These are phyloP conservation scores for Hippasteria phrygiana DNA, from an alignment of 53 echinoderm and acorn worm species.

Conservation along the genomic window DNA sequence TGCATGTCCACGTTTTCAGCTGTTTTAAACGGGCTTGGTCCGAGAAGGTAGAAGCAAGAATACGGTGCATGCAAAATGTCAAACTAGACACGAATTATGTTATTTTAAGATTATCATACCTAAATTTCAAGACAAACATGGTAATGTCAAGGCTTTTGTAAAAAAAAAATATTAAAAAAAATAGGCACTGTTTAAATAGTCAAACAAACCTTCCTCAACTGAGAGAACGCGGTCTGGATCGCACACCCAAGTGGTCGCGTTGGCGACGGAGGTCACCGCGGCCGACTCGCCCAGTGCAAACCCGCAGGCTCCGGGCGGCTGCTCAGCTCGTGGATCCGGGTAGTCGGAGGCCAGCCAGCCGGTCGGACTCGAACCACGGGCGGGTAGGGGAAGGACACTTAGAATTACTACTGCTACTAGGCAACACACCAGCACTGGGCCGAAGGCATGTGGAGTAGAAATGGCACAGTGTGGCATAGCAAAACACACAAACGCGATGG, in stretches of 20 bases:
- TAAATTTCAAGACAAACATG: too few relatives aligned
- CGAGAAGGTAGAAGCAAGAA: too few relatives aligned
- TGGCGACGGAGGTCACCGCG: slow-evolving; percentile 24
- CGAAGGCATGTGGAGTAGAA: slow-evolving; percentile 52
- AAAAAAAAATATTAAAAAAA: too few relatives aligned
- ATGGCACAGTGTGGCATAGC: slow-evolving; percentile 72
- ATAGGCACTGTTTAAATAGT: too few relatives aligned
- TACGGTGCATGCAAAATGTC: too few relatives aligned
- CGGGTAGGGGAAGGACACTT: slow-evolving; percentile 25
- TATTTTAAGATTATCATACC: too few relatives aligned
- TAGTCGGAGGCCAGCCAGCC: slow-evolving; percentile 64
- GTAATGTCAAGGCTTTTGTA: too few relatives aligned
- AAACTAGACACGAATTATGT: too few relatives aligned
- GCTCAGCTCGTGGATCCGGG: slow-evolving; percentile 49
- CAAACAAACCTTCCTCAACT: slow-evolving; percentile 62
- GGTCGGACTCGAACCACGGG: not conserved
- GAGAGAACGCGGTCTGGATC: slow-evolving; percentile 68
- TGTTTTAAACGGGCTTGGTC: too few relatives aligned
- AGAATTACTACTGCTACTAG: slow-evolving; percentile 9
- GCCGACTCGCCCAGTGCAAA: slow-evolving; percentile 36
- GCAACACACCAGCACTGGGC: slow-evolving; percentile 44
- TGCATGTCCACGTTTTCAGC: too few relatives aligned
- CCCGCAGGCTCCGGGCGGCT: slow-evolving; percentile 52
- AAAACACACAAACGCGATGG: slow-evolving; percentile 24
- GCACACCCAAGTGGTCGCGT: slow-evolving; percentile 58